Evolutionary conservation across 2,797 vertebrate genomes (phyloP).

Genomic region (Lates japonicus): DNA sequence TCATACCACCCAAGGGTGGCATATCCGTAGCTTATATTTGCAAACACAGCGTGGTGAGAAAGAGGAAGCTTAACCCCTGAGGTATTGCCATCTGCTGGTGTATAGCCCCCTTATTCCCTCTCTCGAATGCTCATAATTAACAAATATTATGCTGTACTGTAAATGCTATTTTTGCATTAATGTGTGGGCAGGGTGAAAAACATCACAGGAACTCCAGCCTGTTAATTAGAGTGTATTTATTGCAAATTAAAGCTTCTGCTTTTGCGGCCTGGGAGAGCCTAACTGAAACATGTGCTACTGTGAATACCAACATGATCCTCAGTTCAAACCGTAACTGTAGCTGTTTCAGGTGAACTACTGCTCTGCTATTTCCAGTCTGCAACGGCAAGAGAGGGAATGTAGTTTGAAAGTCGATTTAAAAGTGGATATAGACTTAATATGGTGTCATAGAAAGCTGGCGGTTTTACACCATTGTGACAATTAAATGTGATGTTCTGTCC

Average conservation of each 20-base stretch:
- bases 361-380: conserved; percentile 12
- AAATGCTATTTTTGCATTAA: conserved; percentile 76
- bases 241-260: conserved; percentile 75
- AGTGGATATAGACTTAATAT: conserved; percentile 16
- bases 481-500: conserved; percentile 48
- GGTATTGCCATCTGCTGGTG: conserved; percentile 71
- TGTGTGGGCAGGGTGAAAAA: conserved; percentile 68
- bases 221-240: conserved; percentile 82
- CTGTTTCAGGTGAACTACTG: background rate
- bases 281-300: conserved; percentile 59
- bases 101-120: conserved; percentile 53
- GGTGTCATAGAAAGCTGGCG: conserved; percentile 25
- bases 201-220: conserved; percentile 72
- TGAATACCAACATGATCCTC: conserved; percentile 61
- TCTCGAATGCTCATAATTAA: conserved; percentile 71
- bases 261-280: conserved; percentile 58
- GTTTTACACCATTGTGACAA: conserved; percentile 44
- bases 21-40: conserved; percentile 61
- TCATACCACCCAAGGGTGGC: conserved; percentile 70
- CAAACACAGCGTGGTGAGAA: conserved; percentile 72
- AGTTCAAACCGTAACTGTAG: conserved; percentile 17
- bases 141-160: conserved; percentile 70
- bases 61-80: conserved; percentile 60
- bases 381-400: background rate
- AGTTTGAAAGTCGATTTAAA: conserved; percentile 27